Conservation (phyloP, 2,888 invertebrate genomes). For the Eudasyphora cyanicolor region DNA sequence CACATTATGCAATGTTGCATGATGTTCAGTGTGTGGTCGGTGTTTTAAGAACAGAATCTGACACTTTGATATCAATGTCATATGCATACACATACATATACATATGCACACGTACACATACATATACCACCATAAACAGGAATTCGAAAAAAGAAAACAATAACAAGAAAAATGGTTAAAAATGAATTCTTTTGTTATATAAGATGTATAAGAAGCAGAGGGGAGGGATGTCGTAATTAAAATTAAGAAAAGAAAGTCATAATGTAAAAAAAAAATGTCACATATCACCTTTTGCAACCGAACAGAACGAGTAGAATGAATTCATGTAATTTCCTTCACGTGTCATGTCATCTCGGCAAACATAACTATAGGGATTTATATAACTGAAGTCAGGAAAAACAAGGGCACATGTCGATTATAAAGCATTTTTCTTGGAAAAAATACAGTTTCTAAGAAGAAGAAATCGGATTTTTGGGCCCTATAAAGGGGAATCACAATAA, state of each 20-base stretch:
- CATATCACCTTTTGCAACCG: not conserved
- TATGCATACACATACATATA: conserved; percentile 41
- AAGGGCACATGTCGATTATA: no score
- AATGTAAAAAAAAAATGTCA: conserved; percentile 11
- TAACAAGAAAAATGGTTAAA: not conserved
- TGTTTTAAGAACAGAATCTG: conserved; percentile 32
- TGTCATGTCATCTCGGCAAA: no score
- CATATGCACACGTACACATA: not conserved
- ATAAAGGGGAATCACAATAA: no score
- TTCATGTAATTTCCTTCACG: not conserved
- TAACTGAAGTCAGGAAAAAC: no score
- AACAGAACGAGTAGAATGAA: not conserved
- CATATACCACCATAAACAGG: not conserved
- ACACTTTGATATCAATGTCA: conserved; percentile 63
- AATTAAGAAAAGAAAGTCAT: conserved; percentile 14
- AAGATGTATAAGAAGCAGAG: not conserved
- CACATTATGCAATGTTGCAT: conserved; percentile 57
- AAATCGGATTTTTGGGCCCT: no score
- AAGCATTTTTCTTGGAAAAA: no score
- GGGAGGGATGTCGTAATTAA: conserved; percentile 2
- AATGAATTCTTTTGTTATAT: conserved; percentile 13
- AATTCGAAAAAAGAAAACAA: not conserved
- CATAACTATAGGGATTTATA: no score
- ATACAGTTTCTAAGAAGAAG: no score
- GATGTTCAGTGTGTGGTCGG: conserved; percentile 18